These are phyloP conservation scores for Graptemys geographica DNA, from an alignment of 2,797 vertebrate genomes.

Conservation along the genomic window DNA sequence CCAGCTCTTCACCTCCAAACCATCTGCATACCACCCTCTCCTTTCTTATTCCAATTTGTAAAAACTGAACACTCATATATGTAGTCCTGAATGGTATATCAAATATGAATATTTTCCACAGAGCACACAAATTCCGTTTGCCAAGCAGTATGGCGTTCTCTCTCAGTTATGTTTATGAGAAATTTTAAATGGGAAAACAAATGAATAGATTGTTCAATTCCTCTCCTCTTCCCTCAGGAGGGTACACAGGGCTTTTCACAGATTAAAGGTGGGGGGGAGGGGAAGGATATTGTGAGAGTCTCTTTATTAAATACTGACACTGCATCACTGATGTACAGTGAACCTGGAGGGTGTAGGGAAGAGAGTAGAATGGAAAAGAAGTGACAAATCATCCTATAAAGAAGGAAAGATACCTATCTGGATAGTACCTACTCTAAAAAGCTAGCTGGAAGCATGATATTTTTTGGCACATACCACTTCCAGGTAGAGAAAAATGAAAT, in stretches of 20 bases:
- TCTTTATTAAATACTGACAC: background rate
- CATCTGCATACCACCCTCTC: background rate
- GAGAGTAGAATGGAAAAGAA: background rate
- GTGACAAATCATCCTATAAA: background rate
- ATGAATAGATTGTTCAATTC: background rate
- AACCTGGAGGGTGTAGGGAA: rapidly evolving
- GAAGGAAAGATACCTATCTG: background rate
- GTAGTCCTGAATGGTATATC: background rate
- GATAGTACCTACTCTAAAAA: background rate
- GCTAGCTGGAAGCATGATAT: background rate
- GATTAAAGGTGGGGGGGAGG: background rate
- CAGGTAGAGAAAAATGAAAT: background rate
- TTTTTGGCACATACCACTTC: background rate
- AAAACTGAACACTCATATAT: background rate
- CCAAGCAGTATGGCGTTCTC: background rate
- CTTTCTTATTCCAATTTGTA: background rate
- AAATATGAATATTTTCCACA: background rate
- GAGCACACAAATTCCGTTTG: background rate
- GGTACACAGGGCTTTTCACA: background rate
- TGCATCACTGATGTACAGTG: background rate
- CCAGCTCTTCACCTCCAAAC: background rate
- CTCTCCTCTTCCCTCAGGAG: background rate
- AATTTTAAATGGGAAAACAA: background rate
- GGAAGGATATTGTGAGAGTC: background rate
- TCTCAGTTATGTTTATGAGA: background rate